Base-by-base conservation (phyloP, 1,140 invertebrate species). In the Drosophila tsacasi region DNA sequence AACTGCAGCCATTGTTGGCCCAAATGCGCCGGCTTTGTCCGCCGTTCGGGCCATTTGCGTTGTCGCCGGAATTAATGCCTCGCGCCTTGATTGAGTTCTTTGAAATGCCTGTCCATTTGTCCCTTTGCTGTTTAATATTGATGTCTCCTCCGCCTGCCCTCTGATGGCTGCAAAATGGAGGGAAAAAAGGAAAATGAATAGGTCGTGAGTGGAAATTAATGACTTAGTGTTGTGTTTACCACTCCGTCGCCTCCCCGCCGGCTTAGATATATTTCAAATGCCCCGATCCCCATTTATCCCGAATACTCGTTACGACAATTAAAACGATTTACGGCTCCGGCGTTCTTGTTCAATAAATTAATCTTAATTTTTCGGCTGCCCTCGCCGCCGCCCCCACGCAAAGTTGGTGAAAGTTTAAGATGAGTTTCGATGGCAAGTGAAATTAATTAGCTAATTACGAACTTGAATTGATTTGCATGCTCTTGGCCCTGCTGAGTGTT, bases 401-500 rank as follows among this genome's bases (percentile, higher is more conserved):
- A 27, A 50, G 47, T 50, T 46, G 13, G 32, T 54, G 35, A 59
- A 44, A 46, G 52, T 67, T 44, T 37, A 50, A 49, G 30, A 65
- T 40, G 69, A 74, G 68, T 73, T 60, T 50, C 57, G 32, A 32
- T 57, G 21, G 60, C 63, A 71, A 81, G 64, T 47, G 73, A 79
- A 89, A 84, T 90, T 90, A 90, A 90, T 90, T 90, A 85, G 85
- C 85, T 90, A 90, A 90, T 90, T 90, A 90, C 79, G 65, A 68
- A 66, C 64, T 76, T 52, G 74, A 76, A 81, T 89, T 90, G 78
- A 90, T 90, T 81, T 71, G 67, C 67, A 63, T 68, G 49, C 57
- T 55, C 67, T 71, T 52, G 39, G 30, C 21, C 35, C 30, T 3
- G 21, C 32, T 13, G 9, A 27, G 32, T 19, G 39, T 27, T 23